Base-by-base conservation (phyloP, 1,140 invertebrate genomes). In the Chrysoperla carnea region DNA sequence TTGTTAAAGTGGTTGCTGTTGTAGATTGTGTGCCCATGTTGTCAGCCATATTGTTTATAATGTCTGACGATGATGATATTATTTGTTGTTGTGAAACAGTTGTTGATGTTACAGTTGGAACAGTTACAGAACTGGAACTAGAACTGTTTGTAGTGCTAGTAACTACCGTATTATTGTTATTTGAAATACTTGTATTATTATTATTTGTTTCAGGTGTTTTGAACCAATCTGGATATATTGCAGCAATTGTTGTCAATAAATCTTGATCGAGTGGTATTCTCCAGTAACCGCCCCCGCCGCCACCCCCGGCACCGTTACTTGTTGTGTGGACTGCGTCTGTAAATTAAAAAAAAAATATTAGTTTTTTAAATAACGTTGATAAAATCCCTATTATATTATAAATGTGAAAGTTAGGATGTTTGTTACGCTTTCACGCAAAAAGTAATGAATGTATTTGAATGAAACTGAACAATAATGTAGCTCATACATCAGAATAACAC, bases 221-320 rank as follows among this genome's bases (percentile, higher is more conserved):
- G 69, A 89, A 89, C 86, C 85, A 90, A 75, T 85, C 83, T 44
- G 85, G 86, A 66, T 88, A 89, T 58, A 88, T 84, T 46, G 81
- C 77, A 55, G 83, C 80, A 54, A 90, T 82, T 48, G 85, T 90
- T 60, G 89, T 81, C 53, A 91, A 73, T 52, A 91, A 72, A 68
- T 91, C 85, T 65, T 82, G 76, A 69, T 91, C 86, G 60, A 90
- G 73, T 62, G 84, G 83, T 54, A 90, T 80, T 66, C 81, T 79
- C 84, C 84, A 90, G 70, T 84, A 87, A 51, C 75, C 74, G 65
- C 76, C 79, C 60, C 75, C 76, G 63, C 75, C 76, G 64, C 78
- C 77, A 69, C 76, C 78, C 60, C 65, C 67, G 69, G 81, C 77
- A 69, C 76, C 76, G 67, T 78, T 83, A 70, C 84, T 81, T 84